phyloP scores from a whole-genome alignment of 2,888 invertebrate genomes.

The Tholera decimalis region DNA sequence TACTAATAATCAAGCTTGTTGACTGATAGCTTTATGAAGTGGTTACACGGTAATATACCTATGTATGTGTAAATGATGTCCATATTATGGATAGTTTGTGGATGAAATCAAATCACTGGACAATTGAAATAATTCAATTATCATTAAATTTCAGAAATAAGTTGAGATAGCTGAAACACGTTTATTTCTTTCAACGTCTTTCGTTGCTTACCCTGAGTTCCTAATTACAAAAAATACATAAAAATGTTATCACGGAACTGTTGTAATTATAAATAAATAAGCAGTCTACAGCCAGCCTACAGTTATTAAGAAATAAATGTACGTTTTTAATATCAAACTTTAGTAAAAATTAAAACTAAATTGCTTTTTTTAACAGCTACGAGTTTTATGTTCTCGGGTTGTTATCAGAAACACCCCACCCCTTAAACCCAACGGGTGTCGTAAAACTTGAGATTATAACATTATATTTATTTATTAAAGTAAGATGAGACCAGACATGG shows the following conservation, averaged over 20 bases:
- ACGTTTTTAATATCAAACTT: slow-evolving; percentile 8
- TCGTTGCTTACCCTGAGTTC: too few species aligned
- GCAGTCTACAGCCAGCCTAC: not conserved
- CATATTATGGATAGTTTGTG: not conserved
- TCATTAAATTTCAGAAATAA: too few species aligned
- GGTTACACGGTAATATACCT: slow-evolving; percentile 13
- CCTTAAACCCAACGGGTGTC: slow-evolving; percentile 38
- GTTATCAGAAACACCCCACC: slow-evolving; percentile 37
- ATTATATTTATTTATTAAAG: slow-evolving; percentile 45
- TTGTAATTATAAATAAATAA: not conserved
- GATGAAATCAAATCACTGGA: too few species aligned
- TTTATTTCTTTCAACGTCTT: too few species aligned
- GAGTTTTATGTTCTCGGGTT: slow-evolving; percentile 42
- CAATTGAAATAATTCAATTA: not conserved
- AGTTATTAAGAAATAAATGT: not conserved
- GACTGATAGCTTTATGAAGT: slow-evolving; percentile 62
- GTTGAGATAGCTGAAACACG: too few species aligned
- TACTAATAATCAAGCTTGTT: slow-evolving; percentile 68
- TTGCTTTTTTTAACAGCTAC: slow-evolving; percentile 38
- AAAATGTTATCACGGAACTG: not conserved
- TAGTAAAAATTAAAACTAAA: slow-evolving; percentile 27
- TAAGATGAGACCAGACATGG: slow-evolving; percentile 1
- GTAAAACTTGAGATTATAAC: slow-evolving; percentile 42
- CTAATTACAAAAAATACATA: too few species aligned
- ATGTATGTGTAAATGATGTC: slow-evolving; percentile 23